These are phyloP conservation scores for Dicaeum eximium DNA, from an alignment of 2,113 vertebrate genomes.

Conservation along the genomic window DNA sequence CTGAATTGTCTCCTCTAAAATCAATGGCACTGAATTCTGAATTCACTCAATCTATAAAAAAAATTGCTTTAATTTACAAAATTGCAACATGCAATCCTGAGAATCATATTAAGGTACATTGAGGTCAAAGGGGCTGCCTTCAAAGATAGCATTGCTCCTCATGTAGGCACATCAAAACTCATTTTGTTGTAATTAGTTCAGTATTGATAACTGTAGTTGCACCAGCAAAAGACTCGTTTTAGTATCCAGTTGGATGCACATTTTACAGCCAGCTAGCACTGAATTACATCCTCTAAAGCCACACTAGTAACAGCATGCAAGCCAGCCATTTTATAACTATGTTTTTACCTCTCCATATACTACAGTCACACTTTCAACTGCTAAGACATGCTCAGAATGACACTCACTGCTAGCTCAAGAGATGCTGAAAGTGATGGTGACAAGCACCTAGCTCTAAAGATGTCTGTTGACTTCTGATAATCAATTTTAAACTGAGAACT, in stretches of 20 bases:
- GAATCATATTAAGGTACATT: neutral
- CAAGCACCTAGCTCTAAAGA: neutral
- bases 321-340: neutral
- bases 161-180: neutral
- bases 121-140: neutral
- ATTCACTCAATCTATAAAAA: slow-evolving; percentile 11
- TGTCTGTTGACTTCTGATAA: neutral
- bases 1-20: neutral
- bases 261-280: neutral
- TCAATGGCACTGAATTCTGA: slow-evolving; percentile 23
- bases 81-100: neutral
- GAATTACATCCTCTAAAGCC: neutral
- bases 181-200: slow-evolving; percentile 28
- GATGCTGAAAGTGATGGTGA: neutral
- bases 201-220: neutral
- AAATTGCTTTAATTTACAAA: slow-evolving; percentile 45
- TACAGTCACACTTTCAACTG: neutral
- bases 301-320: neutral
- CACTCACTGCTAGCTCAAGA: neutral
- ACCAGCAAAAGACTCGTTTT: neutral
- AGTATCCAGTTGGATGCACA: neutral
- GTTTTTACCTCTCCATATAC: neutral
- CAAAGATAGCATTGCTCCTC: neutral
- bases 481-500: neutral
- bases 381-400: neutral